Evolutionary conservation across 92 coral and sea anemone species (phyloP).

Genomic region (Zoanthus sansibaricus): DNA sequence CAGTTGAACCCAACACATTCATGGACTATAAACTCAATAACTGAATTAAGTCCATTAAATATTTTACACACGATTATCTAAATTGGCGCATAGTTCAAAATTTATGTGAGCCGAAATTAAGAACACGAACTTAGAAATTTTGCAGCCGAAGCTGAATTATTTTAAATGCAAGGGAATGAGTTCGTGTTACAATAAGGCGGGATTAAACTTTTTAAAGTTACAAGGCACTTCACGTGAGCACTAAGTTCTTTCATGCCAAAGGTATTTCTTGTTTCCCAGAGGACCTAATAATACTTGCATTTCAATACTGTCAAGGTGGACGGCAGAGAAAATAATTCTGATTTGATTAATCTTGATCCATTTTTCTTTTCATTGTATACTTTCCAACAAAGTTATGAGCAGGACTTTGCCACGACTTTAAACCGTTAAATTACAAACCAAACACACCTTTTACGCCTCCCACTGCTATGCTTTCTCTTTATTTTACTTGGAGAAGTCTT

Average conservation of each 20-base stretch:
- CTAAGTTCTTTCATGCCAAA: not conserved
- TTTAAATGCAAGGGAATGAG: too few relatives aligned
- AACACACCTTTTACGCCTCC: constrained; percentile 38
- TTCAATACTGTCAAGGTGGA: not conserved
- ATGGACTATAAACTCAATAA: too few relatives aligned
- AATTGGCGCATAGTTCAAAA: too few relatives aligned
- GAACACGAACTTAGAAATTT: too few relatives aligned
- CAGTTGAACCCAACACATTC: too few relatives aligned
- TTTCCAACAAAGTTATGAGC: too few relatives aligned
- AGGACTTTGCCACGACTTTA: too few relatives aligned
- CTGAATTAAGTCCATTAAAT: too few relatives aligned
- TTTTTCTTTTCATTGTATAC: not conserved
- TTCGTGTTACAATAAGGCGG: not conserved
- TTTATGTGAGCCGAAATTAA: too few relatives aligned
- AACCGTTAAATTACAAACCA: too few relatives aligned
- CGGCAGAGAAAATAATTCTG: not conserved
- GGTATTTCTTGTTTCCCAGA: not conserved
- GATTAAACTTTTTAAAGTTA: not conserved
- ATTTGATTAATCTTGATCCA: not conserved
- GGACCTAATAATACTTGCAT: not conserved
- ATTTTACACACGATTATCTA: too few relatives aligned
- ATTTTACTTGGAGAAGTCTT: constrained; percentile 70
- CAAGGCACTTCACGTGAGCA: not conserved
- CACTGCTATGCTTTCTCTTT: constrained; percentile 54
- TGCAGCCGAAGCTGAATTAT: too few relatives aligned